These are phyloP conservation scores for Pegoplata infirma DNA, from an alignment of 2,888 invertebrate genomes.

Conservation along the genomic window DNA sequence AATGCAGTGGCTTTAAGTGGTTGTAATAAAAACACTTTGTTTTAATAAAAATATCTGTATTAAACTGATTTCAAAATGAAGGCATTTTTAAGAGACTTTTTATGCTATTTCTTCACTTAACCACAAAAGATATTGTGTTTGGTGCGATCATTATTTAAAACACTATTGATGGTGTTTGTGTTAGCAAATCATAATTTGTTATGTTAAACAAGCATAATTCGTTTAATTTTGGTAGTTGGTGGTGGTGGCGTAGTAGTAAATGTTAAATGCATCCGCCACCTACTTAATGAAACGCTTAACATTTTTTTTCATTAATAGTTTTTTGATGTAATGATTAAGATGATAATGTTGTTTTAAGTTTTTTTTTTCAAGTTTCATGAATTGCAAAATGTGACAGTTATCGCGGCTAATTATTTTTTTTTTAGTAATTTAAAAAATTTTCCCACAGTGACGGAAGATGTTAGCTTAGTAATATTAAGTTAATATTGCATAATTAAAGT, in stretches of 20 bases:
- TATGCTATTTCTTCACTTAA: neutral
- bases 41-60: neutral
- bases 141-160: neutral
- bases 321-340: too few species aligned
- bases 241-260: neutral
- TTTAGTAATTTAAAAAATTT: neutral
- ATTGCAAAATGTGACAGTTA: neutral
- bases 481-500: too few species aligned
- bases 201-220: neutral
- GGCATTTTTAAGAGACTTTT: neutral
- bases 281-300: neutral
- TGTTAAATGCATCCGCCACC: conserved; percentile 31
- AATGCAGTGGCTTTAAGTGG: conserved; percentile 1
- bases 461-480: too few species aligned
- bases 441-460: neutral
- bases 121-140: neutral
- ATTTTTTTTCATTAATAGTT: neutral
- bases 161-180: conserved; percentile 4
- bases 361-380: neutral
- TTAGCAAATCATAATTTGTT: conserved; percentile 26
- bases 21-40: conserved; percentile 37
- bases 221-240: neutral
- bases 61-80: neutral
- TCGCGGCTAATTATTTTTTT: neutral
- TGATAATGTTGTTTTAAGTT: neutral